Evolutionary conservation across 2,888 invertebrate species (phyloP), one percentile per base, ranked within the genome.

Genomic region (Drosophila buzzatii): DNA sequence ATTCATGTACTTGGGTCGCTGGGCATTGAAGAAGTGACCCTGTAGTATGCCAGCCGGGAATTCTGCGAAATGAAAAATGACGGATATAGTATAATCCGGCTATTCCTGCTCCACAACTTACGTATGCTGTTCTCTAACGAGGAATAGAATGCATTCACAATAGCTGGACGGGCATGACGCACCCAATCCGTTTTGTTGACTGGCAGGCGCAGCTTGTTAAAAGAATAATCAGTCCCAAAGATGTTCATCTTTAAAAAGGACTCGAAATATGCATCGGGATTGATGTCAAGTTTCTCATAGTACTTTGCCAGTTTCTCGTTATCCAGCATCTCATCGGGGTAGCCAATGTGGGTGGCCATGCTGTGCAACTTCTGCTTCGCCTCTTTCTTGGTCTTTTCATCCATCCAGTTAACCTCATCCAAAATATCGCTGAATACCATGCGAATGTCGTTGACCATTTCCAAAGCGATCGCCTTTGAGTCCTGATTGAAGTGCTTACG

Each of bases 1-100:
- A 92, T 98, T 98, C 96, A 98, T 96, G 92, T 98, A 98, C 79
- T 96, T 96, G 0, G 98, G 98, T 27, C 98, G 95, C 53, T 97
- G 96, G 60, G 97, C 96, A 64, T 96, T 96, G 94, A 98, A 98
- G 95, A 98, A 98, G 2, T 96, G 96, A 2, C 98, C 98, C 94
- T 98, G 98, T 2, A 98, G 94, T 76, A 98, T 98, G 75, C 98
- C 98, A 81, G 98, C 98, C 0, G 98, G 98, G 93, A 98, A 98
- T 93, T 98, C 98, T 98, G 58, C 12, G 14, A n/a, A 55, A 37
- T 39, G 9, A 14, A 84, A 74, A 9, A 16, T 9, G 3, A 31
- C 8, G 14, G 31, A 58, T 31, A 41, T 9, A n/a, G 3, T 10
- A 16, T 41, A 9, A 37, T 3, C 31, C 16, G 16, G 5, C 14